A percentile compares a stretch with the other conserved stretches of the same genome.
phyloP scores from a whole-genome alignment of 2,113 vertebrate species.

The Coturnix japonica region DNA sequence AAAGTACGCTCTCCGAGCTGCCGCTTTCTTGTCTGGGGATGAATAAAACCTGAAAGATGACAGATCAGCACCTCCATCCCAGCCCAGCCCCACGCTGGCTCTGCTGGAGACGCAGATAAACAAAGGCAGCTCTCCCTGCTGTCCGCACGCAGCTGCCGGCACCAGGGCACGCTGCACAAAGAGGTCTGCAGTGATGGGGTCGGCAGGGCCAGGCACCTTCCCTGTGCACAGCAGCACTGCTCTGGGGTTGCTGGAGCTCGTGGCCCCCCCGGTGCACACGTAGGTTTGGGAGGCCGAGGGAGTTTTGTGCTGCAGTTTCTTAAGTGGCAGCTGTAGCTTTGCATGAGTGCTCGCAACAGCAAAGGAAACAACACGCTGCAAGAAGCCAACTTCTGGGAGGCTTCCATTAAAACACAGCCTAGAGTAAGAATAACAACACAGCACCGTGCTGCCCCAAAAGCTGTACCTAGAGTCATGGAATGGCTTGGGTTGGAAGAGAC shows the following conservation, averaged over 20 bases:
- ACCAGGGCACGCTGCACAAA: not conserved
- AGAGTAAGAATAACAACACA: not conserved
- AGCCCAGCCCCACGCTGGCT: conserved; percentile 4
- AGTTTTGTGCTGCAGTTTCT: not conserved
- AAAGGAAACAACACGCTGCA: rapidly evolving
- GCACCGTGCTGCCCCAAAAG: not conserved
- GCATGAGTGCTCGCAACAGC: rapidly evolving
- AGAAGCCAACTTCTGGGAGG: not conserved
- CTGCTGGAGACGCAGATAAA: conserved; percentile 25
- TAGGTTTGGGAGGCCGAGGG: not conserved
- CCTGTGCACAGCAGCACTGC: not conserved
- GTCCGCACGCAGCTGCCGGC: conserved; percentile 42
- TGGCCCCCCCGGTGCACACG: not conserved
- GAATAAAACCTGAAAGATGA: conserved; percentile 62
- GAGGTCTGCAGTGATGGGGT: not conserved
- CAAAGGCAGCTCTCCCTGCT: conserved; percentile 42
- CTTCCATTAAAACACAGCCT: not conserved
- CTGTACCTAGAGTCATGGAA: not conserved
- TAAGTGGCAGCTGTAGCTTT: not conserved
- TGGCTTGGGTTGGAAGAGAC: no score
- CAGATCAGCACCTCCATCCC: conserved; percentile 62
- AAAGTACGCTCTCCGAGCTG: conserved; percentile 31
- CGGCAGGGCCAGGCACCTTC: not conserved
- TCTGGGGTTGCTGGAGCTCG: not conserved
- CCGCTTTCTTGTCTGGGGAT: conserved; percentile 64